Evolutionary conservation across 23 tunicate genomes (phyloP).

Genomic region (Oikopleura dioica): DNA sequence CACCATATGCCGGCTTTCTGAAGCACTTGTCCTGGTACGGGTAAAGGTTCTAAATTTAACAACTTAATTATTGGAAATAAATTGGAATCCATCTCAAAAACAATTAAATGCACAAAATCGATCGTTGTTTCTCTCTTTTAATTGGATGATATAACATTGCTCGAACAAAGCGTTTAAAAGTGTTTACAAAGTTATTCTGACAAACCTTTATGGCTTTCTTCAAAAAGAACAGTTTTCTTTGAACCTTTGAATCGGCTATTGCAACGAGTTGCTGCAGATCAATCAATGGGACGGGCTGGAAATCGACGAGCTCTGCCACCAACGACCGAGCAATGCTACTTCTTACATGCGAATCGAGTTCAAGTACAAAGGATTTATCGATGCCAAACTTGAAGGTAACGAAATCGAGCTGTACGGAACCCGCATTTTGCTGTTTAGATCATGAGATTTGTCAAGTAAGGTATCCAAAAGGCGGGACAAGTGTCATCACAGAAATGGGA

Average conservation of each 20-base stretch:
- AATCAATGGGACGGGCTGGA: neutral
- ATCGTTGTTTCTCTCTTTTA: too few relatives aligned
- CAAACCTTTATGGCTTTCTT: too few relatives aligned
- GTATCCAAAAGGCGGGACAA: neutral
- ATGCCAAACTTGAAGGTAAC: neutral
- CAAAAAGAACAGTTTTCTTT: neutral
- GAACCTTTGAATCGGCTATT: neutral
- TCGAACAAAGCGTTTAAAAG: too few relatives aligned
- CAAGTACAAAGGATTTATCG: neutral
- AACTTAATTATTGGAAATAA: too few relatives aligned
- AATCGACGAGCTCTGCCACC: neutral
- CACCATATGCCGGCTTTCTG: neutral
- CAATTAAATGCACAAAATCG: too few relatives aligned
- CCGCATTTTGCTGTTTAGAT: neutral
- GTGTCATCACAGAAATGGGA: neutral
- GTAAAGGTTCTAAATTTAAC: neutral
- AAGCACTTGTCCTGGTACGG: neutral
- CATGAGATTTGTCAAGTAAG: neutral
- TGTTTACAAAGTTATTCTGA: too few relatives aligned
- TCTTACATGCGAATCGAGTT: neutral
- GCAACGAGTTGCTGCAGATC: neutral
- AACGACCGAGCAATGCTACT: neutral
- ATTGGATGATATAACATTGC: too few relatives aligned
- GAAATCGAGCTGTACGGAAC: too few relatives aligned
- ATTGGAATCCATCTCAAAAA: too few relatives aligned